Conservation (phyloP, 2,888 invertebrate species). For the Eupithecia centaureata region DNA sequence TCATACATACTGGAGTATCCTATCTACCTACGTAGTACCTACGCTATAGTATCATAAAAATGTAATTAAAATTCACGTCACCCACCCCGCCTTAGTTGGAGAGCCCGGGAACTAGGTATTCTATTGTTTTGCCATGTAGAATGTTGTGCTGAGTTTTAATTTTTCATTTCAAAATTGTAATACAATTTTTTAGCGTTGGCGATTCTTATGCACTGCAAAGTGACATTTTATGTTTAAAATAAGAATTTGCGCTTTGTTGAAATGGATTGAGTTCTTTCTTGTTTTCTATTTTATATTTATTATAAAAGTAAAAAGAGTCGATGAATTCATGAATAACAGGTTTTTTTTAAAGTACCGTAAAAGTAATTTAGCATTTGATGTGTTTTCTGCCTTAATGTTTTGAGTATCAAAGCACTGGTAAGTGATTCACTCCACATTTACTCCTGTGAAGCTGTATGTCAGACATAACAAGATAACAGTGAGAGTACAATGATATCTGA, state of each 20-base stretch:
- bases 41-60: slow-evolving; percentile 78
- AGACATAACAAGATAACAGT: too few relatives aligned
- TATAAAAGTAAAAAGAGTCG: neutral
- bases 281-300: neutral
- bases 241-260: neutral
- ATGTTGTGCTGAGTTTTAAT: slow-evolving; percentile 48
- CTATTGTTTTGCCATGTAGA: slow-evolving; percentile 62
- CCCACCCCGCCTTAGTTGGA: slow-evolving; percentile 58
- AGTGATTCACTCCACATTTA: slow-evolving; percentile 16
- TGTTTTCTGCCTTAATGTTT: neutral
- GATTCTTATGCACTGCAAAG: neutral
- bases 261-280: neutral
- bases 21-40: slow-evolving; percentile 53
- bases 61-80: slow-evolving; percentile 80
- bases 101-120: slow-evolving; percentile 61
- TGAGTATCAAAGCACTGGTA: neutral
- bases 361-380: neutral
- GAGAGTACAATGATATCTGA: neutral
- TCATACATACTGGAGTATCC: slow-evolving; percentile 74
- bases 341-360: neutral
- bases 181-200: neutral
- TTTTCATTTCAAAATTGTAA: slow-evolving; percentile 42
- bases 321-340: neutral
- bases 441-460: slow-evolving; percentile 17
- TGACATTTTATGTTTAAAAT: neutral